These are phyloP conservation scores for Imbricaverruca yamaguchii DNA, from an alignment of 2,888 invertebrate species.

Conservation along the genomic window DNA sequence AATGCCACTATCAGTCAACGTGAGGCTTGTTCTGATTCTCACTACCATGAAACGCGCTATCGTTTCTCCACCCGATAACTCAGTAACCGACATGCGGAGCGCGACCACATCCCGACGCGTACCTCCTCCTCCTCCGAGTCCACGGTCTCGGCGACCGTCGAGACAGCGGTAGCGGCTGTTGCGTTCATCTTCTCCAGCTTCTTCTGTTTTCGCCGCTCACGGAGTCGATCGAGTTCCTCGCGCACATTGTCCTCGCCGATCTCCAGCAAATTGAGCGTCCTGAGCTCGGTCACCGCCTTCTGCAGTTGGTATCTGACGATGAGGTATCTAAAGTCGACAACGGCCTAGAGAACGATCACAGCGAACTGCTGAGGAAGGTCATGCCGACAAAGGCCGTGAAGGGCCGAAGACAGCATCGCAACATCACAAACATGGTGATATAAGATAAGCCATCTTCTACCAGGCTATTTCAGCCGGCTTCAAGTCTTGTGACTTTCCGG, in stretches of 20 bases:
- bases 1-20: too few species aligned
- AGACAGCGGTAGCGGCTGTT: not conserved
- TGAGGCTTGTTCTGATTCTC: not conserved
- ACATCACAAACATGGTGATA: too few species aligned
- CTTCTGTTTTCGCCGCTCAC: not conserved
- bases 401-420: too few species aligned
- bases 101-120: not conserved
- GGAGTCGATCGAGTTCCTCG: conserved; percentile 11
- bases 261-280: not conserved
- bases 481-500: too few species aligned
- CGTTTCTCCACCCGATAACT: too few species aligned
- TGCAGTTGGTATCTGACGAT: not conserved
- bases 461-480: too few species aligned
- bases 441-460: too few species aligned
- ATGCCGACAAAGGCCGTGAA: too few species aligned
- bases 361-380: too few species aligned
- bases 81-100: too few species aligned
- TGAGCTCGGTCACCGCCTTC: not conserved
- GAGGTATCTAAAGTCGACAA: not conserved
- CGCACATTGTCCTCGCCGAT: not conserved
- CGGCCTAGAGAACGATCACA: too few species aligned
- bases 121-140: conserved; percentile 18
- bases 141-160: not conserved
- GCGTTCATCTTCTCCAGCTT: not conserved
- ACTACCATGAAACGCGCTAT: too few species aligned